phyloP scores from a whole-genome alignment of 2,888 invertebrate genomes.

The Tenthredo notha region DNA sequence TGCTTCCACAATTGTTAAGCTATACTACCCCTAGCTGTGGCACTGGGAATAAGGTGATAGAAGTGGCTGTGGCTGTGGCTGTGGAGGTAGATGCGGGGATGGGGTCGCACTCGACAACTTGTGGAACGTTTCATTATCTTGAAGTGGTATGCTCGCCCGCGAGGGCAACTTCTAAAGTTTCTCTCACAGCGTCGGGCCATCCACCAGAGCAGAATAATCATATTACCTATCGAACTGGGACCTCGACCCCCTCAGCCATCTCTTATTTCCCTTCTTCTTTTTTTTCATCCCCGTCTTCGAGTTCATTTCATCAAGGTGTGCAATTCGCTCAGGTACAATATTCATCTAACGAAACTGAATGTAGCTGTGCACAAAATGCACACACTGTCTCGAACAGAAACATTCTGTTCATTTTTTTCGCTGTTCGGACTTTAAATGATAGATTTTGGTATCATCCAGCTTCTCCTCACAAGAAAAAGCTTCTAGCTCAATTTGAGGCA shows the following conservation, averaged over 20 bases:
- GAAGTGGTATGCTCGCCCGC: slow-evolving; percentile 66
- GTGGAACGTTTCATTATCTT: slow-evolving; percentile 75
- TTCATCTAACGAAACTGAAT: background rate
- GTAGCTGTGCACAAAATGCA: too few species aligned
- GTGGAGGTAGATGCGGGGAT: slow-evolving; percentile 29
- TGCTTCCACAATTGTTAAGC: slow-evolving; percentile 4
- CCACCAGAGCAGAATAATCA: slow-evolving; percentile 68
- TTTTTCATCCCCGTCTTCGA: background rate
- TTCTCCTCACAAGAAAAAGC: too few species aligned
- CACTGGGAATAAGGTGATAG: slow-evolving; percentile 31
- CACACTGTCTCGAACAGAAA: too few species aligned
- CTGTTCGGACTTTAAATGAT: too few species aligned
- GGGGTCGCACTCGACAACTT: slow-evolving; percentile 70
- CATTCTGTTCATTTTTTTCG: too few species aligned
- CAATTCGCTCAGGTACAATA: background rate
- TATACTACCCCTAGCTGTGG: background rate
- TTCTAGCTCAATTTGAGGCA: too few species aligned
- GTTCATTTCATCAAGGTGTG: background rate
- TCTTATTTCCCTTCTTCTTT: background rate
- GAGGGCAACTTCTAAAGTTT: slow-evolving; percentile 67
- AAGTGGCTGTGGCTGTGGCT: slow-evolving; percentile 2
- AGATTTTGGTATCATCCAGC: too few species aligned
- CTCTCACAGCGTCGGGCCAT: slow-evolving; percentile 64
- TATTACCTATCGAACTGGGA: slow-evolving; percentile 62
- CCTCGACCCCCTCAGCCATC: slow-evolving; percentile 1